A percentile compares a stretch with the other conserved stretches of the same genome.
These are phyloP conservation scores for Phocoena sinus DNA, from an alignment of 2,113 vertebrate species.

Conservation along the genomic window DNA sequence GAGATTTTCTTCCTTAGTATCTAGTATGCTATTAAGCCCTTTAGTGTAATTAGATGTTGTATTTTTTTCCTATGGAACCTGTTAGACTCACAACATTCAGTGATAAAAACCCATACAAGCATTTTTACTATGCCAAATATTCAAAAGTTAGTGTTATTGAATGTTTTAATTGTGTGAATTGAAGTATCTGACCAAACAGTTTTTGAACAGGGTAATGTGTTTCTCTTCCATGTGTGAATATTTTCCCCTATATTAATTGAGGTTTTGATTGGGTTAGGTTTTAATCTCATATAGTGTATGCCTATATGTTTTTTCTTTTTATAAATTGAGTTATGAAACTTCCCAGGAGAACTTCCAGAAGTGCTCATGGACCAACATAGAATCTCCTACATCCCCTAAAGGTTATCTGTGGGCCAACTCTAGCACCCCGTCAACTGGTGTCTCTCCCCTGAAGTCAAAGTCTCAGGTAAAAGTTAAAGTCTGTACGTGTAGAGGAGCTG, in stretches of 20 bases:
- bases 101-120: neutral
- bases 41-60: neutral
- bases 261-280: neutral
- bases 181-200: neutral
- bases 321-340: neutral
- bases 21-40: neutral
- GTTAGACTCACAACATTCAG: neutral
- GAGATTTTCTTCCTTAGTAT: neutral
- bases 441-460: neutral
- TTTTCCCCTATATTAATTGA: neutral
- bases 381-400: neutral
- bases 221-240: neutral
- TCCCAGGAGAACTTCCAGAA: neutral
- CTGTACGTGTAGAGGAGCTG: neutral
- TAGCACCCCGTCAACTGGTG: neutral
- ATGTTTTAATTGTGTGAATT: neutral
- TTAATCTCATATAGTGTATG: neutral
- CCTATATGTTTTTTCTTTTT: neutral
- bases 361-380: neutral
- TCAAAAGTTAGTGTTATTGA: neutral
- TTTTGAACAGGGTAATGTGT: neutral
- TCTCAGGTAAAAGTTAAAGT: neutral
- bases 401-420: neutral
- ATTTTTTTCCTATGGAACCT: neutral
- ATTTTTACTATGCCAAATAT: neutral